Evolutionary conservation across 2,888 invertebrate species (phyloP).

Genomic region (Lordiphosa andalusiaca): DNA sequence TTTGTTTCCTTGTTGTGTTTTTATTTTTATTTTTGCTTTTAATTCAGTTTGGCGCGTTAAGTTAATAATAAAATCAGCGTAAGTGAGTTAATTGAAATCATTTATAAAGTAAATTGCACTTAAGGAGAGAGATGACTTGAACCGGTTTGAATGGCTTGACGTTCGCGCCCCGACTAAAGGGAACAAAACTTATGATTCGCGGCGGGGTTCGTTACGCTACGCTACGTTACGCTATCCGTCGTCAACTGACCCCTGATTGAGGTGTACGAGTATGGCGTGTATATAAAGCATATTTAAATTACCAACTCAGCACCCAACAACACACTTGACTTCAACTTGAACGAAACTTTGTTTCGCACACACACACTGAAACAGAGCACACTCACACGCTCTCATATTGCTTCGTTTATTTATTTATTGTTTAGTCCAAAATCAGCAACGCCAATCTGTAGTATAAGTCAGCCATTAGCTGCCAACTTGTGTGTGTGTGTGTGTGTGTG

Average conservation of each 20-base stretch:
- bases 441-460: conserved; percentile 53
- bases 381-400: conserved; percentile 28
- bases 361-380: background rate
- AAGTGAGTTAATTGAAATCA: conserved; percentile 70
- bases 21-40: conserved; percentile 46
- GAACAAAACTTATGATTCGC: conserved; percentile 35
- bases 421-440: conserved; percentile 54
- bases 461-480: conserved; percentile 57
- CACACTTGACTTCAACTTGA: conserved; percentile 11
- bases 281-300: conserved; percentile 69
- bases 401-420: conserved; percentile 65
- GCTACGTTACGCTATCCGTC: conserved; percentile 53
- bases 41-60: conserved; percentile 72
- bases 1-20: conserved; percentile 21
- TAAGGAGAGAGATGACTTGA: conserved; percentile 18
- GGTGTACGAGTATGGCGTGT: conserved; percentile 24
- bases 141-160: conserved; percentile 53
- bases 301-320: conserved; percentile 44
- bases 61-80: conserved; percentile 52
- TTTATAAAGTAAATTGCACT: conserved; percentile 73
- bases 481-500: conserved; percentile 6
- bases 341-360: conserved; percentile 2
- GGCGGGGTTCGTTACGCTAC: conserved; percentile 40
- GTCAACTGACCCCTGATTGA: conserved; percentile 34
- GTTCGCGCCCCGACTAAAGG: conserved; percentile 64